A percentile compares a stretch with the other conserved stretches of the same genome.
Evolutionary conservation across 2,113 vertebrate genomes (phyloP).

Genomic region (Guaruba guarouba): DNA sequence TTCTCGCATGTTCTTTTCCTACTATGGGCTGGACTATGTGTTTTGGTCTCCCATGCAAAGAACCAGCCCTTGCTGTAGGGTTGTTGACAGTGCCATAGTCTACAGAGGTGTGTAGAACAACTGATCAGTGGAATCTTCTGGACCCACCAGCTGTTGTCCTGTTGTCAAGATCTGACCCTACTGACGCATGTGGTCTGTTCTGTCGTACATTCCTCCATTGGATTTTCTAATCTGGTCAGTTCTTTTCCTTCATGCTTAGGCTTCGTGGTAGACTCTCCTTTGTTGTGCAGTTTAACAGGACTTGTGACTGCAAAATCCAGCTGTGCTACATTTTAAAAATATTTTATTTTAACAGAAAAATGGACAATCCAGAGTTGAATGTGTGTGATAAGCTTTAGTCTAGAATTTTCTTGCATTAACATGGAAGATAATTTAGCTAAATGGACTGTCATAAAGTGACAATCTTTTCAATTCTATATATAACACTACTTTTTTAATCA

Average conservation of each 20-base stretch:
- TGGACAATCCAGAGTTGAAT: neutral
- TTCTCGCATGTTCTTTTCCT: neutral
- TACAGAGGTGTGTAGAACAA: neutral
- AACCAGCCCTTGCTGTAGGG: neutral
- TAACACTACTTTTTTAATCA: neutral
- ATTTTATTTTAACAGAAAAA: neutral
- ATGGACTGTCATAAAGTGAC: neutral
- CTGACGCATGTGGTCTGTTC: accelerated
- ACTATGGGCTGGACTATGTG: accelerated
- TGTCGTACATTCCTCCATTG: neutral
- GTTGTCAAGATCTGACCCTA: neutral
- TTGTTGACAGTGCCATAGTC: neutral
- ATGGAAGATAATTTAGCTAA: neutral
- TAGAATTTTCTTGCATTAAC: neutral
- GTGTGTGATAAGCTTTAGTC: neutral
- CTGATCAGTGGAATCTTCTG: neutral
- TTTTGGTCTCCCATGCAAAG: neutral
- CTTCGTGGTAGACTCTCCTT: neutral
- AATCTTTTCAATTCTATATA: neutral
- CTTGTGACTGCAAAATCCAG: neutral
- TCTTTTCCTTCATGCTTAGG: neutral
- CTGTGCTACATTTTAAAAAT: neutral
- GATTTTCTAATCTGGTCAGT: neutral
- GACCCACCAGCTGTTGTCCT: neutral
- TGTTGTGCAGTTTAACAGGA: neutral